phyloP scores from a whole-genome alignment of 2,888 invertebrate genomes.

The Pheosia tremula region DNA sequence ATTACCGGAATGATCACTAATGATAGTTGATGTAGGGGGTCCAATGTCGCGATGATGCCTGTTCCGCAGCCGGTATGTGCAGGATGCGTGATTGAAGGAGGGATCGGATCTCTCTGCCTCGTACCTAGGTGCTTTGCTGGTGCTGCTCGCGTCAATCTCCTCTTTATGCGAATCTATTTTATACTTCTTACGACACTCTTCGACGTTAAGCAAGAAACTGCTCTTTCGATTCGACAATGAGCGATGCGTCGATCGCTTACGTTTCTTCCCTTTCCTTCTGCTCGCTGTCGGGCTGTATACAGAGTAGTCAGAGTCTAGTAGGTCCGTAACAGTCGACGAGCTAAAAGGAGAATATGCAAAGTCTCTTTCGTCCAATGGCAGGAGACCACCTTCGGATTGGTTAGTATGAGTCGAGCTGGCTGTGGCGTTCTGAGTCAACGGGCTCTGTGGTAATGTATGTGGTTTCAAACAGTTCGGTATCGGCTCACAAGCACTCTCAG shows the following conservation, averaged over 20 bases:
- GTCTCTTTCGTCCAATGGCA: conserved; percentile 80
- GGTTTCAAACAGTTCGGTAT: conserved; percentile 53
- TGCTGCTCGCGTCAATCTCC: conserved; percentile 51
- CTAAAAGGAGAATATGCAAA: conserved; percentile 81
- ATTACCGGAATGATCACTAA: conserved; percentile 72
- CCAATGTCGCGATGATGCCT: conserved; percentile 64
- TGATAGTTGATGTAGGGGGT: conserved; percentile 67
- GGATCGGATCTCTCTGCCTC: conserved; percentile 62
- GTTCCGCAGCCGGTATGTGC: conserved; percentile 64
- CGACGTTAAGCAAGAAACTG: conserved; percentile 63
- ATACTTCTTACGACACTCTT: conserved; percentile 75
- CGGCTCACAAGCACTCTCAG: conserved; percentile 75
- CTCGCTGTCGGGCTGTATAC: conserved; percentile 77
- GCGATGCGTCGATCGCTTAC: conserved; percentile 74
- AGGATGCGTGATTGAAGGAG: conserved; percentile 48
- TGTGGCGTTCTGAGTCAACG: conserved; percentile 54
- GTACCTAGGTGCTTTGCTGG: conserved; percentile 53
- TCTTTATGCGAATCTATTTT: conserved; percentile 81
- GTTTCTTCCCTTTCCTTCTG: conserved; percentile 75
- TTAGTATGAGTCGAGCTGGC: conserved; percentile 54
- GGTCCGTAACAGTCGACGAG: conserved; percentile 77
- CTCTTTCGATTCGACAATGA: conserved; percentile 72
- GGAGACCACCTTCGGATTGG: conserved; percentile 71
- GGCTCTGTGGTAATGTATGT: conserved; percentile 49
- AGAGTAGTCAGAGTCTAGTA: conserved; percentile 79